A percentile compares a stretch with the other conserved stretches of the same genome.
phyloP scores from a whole-genome alignment of 2,888 invertebrate genomes.

The Pheosia tremula region DNA sequence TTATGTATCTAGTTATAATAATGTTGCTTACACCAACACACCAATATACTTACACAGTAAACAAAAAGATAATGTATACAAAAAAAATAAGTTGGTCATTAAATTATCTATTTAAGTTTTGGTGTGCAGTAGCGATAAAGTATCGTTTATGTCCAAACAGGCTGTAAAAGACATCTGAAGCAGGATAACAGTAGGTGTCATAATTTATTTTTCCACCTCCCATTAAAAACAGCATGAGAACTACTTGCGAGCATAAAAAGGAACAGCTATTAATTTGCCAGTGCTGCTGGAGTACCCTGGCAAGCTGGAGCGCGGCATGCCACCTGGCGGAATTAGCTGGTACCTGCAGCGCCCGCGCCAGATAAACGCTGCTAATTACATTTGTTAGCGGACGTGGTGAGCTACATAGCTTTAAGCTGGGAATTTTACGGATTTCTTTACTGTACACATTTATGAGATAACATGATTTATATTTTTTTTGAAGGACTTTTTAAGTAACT shows the following conservation, averaged over 20 bases:
- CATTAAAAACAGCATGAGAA: not conserved
- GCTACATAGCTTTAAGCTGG: slow-evolving; percentile 2
- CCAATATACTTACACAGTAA: no score
- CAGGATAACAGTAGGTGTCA: no score
- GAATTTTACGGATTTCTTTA: not conserved
- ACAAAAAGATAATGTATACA: no score
- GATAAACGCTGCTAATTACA: slow-evolving; percentile 8
- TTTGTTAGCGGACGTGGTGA: not conserved
- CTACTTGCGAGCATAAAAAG: not conserved
- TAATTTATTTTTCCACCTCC: no score
- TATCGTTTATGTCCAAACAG: no score
- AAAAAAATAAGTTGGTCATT: no score
- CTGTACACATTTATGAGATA: not conserved
- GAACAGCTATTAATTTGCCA: not conserved
- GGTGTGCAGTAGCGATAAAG: no score
- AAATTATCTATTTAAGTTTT: no score
- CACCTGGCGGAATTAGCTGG: not conserved
- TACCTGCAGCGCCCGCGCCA: slow-evolving; percentile 5
- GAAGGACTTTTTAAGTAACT: not conserved
- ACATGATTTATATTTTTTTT: not conserved
- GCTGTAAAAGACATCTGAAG: no score
- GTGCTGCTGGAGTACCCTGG: not conserved
- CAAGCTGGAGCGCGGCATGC: not conserved
- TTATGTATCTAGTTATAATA: no score
- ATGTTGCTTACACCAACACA: no score